Conservation (phyloP, 2,797 vertebrate species). For the Scolopax rusticola region DNA sequence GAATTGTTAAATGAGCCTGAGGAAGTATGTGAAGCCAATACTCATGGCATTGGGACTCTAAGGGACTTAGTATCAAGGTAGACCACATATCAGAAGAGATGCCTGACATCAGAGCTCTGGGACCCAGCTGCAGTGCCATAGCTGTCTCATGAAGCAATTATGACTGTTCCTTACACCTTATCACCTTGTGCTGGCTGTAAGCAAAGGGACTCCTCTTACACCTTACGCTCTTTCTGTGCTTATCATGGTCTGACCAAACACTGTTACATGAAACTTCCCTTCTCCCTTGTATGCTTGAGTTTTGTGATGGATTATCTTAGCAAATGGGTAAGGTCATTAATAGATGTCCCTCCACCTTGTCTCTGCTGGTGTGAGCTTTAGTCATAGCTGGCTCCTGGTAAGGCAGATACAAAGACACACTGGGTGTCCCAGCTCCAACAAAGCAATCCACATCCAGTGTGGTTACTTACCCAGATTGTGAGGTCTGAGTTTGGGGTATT, state of each 20-base stretch:
- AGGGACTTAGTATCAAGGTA: no score
- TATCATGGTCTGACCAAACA: neutral
- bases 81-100: neutral
- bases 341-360: neutral
- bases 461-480: neutral
- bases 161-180: neutral
- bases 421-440: neutral
- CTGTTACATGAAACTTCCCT: constrained; percentile 7
- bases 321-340: constrained; percentile 30
- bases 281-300: neutral
- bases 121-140: neutral
- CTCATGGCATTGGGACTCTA: neutral
- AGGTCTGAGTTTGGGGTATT: neutral
- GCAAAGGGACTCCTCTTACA: neutral
- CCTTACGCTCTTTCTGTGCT: constrained; percentile 34
- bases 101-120: neutral
- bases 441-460: neutral
- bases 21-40: rapidly evolving
- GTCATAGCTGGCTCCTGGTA: neutral
- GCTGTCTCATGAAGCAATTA: neutral
- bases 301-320: constrained; percentile 18
- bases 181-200: neutral
- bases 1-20: neutral
- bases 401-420: neutral
- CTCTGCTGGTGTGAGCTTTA: neutral